These are phyloP conservation scores for Parauchenoglanis ngamensis DNA, from an alignment of 2,797 vertebrate genomes.

Conservation along the genomic window DNA sequence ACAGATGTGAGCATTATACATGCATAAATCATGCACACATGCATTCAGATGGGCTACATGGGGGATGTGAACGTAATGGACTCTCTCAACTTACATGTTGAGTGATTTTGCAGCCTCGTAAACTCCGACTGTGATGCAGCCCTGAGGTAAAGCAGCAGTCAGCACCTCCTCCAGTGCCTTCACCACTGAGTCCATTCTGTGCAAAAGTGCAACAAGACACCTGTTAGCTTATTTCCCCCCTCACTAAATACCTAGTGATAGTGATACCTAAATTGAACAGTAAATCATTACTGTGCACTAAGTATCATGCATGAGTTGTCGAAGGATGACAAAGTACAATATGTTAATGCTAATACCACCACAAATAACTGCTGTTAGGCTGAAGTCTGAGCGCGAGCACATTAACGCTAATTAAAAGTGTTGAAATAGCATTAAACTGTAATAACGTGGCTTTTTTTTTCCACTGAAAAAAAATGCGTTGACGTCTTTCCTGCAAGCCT, in stretches of 20 bases:
- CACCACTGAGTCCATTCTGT: slow-evolving; percentile 90
- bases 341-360: not conserved
- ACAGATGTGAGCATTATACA: not conserved
- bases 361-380: not conserved
- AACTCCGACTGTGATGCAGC: slow-evolving; percentile 90
- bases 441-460: not conserved
- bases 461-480: not conserved
- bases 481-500: not conserved
- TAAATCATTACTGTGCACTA: not conserved
- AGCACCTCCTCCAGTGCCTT: slow-evolving; percentile 89
- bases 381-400: not conserved
- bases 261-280: not conserved
- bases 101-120: slow-evolving; percentile 94
- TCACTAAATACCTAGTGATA: not conserved
- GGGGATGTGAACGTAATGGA: not conserved
- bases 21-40: not conserved
- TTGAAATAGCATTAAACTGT: not conserved
- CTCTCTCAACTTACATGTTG: slow-evolving; percentile 84
- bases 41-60: not conserved
- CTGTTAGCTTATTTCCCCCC: not conserved
- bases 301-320: not conserved
- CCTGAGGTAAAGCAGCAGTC: slow-evolving; percentile 87
- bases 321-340: not conserved
- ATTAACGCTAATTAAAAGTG: not conserved
- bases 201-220: not conserved